These are phyloP conservation scores for Philhelius pedissequus DNA, from an alignment of 2,888 invertebrate species.

Conservation along the genomic window DNA sequence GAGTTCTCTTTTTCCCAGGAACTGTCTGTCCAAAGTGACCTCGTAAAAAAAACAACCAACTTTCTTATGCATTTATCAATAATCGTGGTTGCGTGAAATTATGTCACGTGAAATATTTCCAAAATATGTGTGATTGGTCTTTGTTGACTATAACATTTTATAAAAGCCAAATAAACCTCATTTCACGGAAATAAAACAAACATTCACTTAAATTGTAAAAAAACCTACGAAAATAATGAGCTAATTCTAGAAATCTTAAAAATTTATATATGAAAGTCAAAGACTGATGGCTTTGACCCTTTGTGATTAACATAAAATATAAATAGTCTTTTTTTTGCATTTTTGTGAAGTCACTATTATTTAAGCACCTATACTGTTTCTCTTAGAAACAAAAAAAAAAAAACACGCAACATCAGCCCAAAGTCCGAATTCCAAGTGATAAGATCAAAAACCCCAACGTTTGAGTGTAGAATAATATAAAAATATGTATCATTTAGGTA, in stretches of 20 bases:
- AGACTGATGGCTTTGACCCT: not conserved
- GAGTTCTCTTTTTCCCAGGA: not conserved
- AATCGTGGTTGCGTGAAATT: no score
- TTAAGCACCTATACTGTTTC: not conserved
- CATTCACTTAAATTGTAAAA: no score
- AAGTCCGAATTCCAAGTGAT: conserved; percentile 8
- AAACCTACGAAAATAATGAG: no score
- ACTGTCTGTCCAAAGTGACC: not conserved
- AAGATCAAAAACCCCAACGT: not conserved
- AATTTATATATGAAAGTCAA: no score
- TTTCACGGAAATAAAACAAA: no score
- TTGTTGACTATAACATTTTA: no score
- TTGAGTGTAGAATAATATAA: not conserved
- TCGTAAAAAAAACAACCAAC: not conserved
- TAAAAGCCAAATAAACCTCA: no score
- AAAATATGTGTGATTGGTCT: no score
- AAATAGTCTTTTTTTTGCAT: not conserved
- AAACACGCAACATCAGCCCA: not conserved
- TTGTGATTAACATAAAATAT: not conserved
- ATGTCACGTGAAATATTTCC: no score
- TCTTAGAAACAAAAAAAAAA: not conserved
- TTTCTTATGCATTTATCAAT: no score
- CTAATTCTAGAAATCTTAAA: no score
- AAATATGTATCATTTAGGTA: not conserved
- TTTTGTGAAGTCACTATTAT: not conserved